Evolutionary conservation across 2,113 vertebrate genomes (phyloP), one percentile per base, ranked within the genome.

Genomic region (Bambusicola thoracicus): DNA sequence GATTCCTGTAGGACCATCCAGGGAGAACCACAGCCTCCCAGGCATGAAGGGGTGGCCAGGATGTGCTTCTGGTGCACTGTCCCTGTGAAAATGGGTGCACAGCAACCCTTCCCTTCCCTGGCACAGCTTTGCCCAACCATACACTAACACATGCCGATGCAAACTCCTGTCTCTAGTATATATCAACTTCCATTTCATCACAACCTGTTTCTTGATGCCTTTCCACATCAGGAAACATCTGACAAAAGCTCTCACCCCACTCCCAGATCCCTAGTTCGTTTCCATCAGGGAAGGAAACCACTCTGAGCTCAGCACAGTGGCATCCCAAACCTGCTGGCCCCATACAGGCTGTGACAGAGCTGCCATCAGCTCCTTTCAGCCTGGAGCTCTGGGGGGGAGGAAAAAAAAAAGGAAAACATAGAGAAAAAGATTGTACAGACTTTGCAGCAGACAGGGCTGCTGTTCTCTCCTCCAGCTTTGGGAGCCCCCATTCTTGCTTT

Each of bases 261-360:
- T 95, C 83, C 76, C 88, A 95, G 93, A 95, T 94, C 89, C 84
- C 93, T 44, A 70, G 2, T 92, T 95, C 94, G 93, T 94, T 65
- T 84, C 38, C 70, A 48, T 86, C 41, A 14, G 82, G 56, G 84
- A 89, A 19, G 67, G 84, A 65, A 86, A 87, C 20, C 0, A 1
- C 3, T 0, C 89, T 93, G 89, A 94, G 79, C 68, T 89, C 87
- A 94, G 94, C 84, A 22, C 72, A 44, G 91, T 61, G 81, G 79
- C 84, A 67, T 80, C 89, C 92, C 2, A 0, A 81, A 59, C 48
- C 56, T 3, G 1, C 46, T 5, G 5, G 68, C 61, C 68, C 25
- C 1, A 0, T 30, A 81, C 40, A 0, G 3, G 30, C 85, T 24
- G 40, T 8, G 79, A 91, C 87, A 95, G 81, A 77, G 75, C 79